These are phyloP conservation scores for Zoanthus gigantus DNA, from an alignment of 92 coral and sea anemone species.

Conservation along the genomic window DNA sequence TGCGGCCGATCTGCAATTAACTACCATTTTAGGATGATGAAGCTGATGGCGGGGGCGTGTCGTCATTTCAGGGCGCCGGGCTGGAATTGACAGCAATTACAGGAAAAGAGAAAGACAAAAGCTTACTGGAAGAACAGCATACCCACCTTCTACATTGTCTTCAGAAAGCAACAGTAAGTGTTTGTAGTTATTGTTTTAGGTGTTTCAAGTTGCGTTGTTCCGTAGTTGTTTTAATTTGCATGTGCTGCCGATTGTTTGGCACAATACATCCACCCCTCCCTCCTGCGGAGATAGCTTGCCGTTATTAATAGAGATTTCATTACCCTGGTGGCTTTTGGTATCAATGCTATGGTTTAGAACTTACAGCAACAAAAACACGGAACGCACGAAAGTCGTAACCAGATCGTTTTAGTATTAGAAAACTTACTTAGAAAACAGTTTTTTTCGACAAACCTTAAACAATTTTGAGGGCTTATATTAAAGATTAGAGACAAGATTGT, in stretches of 20 bases:
- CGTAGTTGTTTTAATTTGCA: not conserved
- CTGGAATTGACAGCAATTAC: conserved; percentile 91
- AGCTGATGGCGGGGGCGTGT: conserved; percentile 5
- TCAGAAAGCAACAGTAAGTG: conserved; percentile 97
- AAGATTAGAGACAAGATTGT: too few species aligned
- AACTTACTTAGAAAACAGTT: too few species aligned
- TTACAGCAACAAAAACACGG: not conserved
- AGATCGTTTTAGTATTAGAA: too few species aligned
- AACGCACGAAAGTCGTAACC: too few species aligned
- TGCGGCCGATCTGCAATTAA: conserved; percentile 7
- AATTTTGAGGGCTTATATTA: too few species aligned
- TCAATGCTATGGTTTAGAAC: not conserved
- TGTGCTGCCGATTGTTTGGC: not conserved
- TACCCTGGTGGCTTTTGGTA: not conserved
- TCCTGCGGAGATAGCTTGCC: not conserved
- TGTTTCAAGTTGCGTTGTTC: not conserved
- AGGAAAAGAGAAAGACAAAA: conserved; percentile 81
- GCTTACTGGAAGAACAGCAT: conserved; percentile 91
- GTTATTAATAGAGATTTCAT: not conserved
- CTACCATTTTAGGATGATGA: conserved; percentile 4
- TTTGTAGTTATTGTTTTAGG: not conserved
- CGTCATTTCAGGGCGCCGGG: conserved; percentile 90
- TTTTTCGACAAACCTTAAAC: too few species aligned
- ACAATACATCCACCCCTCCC: not conserved
- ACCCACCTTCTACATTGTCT: conserved; percentile 90